A percentile compares a stretch with the other conserved stretches of the same genome.
These are phyloP conservation scores for Dendronephthya gigantea DNA, from an alignment of 64 coral and sea anemone species.

Conservation along the genomic window DNA sequence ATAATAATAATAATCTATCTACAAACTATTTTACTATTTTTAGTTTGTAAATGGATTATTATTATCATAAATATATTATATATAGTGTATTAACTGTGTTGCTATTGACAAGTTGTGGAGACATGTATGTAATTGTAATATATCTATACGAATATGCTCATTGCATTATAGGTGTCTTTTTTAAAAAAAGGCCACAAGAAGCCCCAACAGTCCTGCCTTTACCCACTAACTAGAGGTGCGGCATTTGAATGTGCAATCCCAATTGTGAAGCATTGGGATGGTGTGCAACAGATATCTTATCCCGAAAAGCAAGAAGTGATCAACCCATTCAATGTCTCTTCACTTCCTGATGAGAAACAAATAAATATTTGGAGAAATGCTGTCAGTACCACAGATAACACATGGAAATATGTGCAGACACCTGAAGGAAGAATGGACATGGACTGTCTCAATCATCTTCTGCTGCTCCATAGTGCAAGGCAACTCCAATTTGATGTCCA, in stretches of 20 bases:
- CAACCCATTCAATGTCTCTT: not conserved
- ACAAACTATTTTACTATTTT: too few relatives aligned
- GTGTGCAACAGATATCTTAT: not conserved
- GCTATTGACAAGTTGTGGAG: too few relatives aligned
- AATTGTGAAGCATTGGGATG: not conserved
- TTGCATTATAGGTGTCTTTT: too few relatives aligned
- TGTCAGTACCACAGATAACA: not conserved
- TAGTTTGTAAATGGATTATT: too few relatives aligned
- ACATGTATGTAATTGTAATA: too few relatives aligned
- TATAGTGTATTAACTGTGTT: too few relatives aligned
- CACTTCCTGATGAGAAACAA: not conserved
- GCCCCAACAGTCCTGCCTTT: not conserved
- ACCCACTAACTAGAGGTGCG: not conserved
- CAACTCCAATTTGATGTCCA: slow-evolving; percentile 9
- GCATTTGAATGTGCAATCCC: not conserved
- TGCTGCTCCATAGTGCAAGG: slow-evolving; percentile 16
- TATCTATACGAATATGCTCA: too few relatives aligned
- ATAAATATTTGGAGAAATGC: not conserved
- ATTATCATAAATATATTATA: too few relatives aligned
- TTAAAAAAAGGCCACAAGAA: not conserved
- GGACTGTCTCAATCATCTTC: not conserved
- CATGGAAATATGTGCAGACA: not conserved
- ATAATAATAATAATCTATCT: too few relatives aligned
- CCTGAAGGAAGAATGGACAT: not conserved
- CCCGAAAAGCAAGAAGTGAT: not conserved